These are phyloP conservation scores for Saxidomus purpurata DNA, from an alignment of 1,140 invertebrate genomes.

Conservation along the genomic window DNA sequence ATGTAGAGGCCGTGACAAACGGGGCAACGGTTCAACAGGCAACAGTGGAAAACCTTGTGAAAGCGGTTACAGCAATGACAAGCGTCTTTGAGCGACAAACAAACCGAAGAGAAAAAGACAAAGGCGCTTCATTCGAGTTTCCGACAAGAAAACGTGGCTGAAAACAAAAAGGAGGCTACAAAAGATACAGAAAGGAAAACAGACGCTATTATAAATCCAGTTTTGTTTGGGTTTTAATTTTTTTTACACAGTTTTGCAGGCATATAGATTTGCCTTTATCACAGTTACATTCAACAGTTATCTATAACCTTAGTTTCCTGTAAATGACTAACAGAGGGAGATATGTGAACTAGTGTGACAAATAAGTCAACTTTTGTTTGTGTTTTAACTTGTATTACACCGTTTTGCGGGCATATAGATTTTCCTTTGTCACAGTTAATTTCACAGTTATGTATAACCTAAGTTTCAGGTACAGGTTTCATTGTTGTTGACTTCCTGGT, in stretches of 20 bases:
- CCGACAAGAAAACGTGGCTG: conserved; percentile 25
- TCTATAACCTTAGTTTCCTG: conserved; percentile 45
- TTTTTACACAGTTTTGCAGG: conserved; percentile 33
- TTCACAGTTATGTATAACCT: too few species aligned
- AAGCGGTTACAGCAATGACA: neutral
- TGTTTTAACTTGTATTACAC: too few species aligned
- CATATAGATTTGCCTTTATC: conserved; percentile 37
- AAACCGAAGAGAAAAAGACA: neutral
- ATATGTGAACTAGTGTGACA: too few species aligned
- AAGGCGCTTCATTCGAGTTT: conserved; percentile 10
- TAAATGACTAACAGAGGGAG: too few species aligned
- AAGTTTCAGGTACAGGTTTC: too few species aligned
- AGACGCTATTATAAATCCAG: too few species aligned
- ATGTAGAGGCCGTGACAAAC: conserved; percentile 28
- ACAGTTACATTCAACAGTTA: neutral
- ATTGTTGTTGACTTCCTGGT: too few species aligned
- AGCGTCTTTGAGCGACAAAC: neutral
- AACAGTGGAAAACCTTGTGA: neutral
- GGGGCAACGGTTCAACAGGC: neutral
- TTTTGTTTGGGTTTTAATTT: too few species aligned
- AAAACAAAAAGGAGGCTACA: neutral
- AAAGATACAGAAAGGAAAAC: too few species aligned
- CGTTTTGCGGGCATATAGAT: too few species aligned
- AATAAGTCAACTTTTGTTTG: too few species aligned
- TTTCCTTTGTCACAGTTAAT: too few species aligned